A percentile compares a stretch with the other conserved stretches of the same genome.
phyloP scores from a whole-genome alignment of 2,113 vertebrate genomes.

The Lagenorhynchus albirostris region DNA sequence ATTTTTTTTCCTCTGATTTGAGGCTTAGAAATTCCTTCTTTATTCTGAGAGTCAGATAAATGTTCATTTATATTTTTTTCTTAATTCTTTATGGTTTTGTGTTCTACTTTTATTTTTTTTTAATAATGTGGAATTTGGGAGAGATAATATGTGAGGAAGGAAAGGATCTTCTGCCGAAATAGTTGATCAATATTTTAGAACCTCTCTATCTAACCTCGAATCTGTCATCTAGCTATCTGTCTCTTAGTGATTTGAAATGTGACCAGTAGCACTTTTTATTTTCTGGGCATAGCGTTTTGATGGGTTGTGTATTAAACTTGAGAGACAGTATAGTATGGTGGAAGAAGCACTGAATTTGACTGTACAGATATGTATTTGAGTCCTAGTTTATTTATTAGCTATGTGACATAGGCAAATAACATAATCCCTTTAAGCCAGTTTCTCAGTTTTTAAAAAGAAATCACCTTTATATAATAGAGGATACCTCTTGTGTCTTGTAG shows the following conservation, averaged over 20 bases:
- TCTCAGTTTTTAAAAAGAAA: background rate
- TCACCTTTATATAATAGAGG: background rate
- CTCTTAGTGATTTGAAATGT: background rate
- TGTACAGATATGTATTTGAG: background rate
- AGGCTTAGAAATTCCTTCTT: background rate
- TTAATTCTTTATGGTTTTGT: background rate
- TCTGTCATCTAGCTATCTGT: background rate
- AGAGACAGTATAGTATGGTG: background rate
- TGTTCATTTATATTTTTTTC: background rate
- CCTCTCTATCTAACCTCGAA: background rate
- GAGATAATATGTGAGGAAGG: background rate
- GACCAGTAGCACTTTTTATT: background rate
- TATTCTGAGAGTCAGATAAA: background rate
- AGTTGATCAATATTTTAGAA: background rate
- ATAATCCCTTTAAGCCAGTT: background rate
- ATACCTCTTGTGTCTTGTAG: background rate
- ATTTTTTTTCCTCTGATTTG: background rate
- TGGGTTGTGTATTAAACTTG: constrained; percentile 37
- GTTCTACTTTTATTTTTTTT: constrained; percentile 2
- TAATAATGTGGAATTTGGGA: background rate
- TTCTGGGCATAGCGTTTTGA: constrained; percentile 3
- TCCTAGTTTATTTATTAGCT: constrained; percentile 1
- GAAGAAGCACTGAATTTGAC: background rate
- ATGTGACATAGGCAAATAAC: background rate
- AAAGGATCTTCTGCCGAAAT: background rate